Evolutionary conservation across 2,888 invertebrate genomes (phyloP), one percentile per base, ranked within the genome.

Genomic region (Hydraecia micacea): DNA sequence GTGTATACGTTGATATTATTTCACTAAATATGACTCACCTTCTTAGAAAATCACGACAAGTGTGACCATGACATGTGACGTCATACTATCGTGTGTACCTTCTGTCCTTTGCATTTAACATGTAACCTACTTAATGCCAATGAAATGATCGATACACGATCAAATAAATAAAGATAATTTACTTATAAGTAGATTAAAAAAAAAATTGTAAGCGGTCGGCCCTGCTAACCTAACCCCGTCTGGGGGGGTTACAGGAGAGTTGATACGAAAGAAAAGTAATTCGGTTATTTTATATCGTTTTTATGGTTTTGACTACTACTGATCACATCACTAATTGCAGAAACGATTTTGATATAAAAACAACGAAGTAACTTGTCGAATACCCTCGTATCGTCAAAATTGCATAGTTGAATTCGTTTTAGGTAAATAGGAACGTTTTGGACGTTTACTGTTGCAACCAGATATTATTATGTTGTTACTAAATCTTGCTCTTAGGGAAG

Each of bases 61-160:
- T 65, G 55, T 77, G 85, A 72, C 83, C 85, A 49, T 84, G 81
- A 79, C 70, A 73, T 52, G 86, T 84, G 84, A 86, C 84, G 78
- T 86, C 75, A 84, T 73, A 73, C 28, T 42, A n/a, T 73, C 73
- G 60, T 52, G 32, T 74, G 39, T 72, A 84, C 74, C 73, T 75
- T 71, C 71, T 78, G 79, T 80, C 32, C 58, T 75, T 60, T 77
- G 42, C 18, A 36, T 70, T 66, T 25, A 55, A 60, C 18, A 75
- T 32, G 65, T 32, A 21, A 32, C 32, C 2, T 52, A 63, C 11
- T 58, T 58, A n/a, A 58, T 11, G n/a, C 55, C 25, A 82, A 81
- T 77, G 13, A 77, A 67, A 77, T 39, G n/a, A 66, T 58, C 6
- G 36, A 25, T 18, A 28, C 63, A 65, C 52, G 68, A 60, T 72